Percentiles rank a stretch among this genome's conserved stretches.
phyloP scores from a whole-genome alignment of 2,888 invertebrate species.

The Meliscaeva auricollis region DNA sequence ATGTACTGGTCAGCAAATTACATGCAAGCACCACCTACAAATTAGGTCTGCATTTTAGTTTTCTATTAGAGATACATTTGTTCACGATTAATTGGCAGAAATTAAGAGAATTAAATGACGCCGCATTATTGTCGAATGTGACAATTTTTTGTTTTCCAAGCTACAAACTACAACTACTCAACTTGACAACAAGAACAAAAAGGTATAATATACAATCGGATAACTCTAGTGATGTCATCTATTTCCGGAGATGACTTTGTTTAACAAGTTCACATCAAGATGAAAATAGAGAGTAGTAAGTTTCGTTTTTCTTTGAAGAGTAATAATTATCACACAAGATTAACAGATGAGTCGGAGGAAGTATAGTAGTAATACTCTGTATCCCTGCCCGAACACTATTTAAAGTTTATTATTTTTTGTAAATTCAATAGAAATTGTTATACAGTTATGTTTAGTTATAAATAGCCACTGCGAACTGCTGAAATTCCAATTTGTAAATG shows the following conservation, averaged over 20 bases:
- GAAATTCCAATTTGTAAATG: constrained; percentile 12
- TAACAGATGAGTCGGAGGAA: constrained; percentile 21
- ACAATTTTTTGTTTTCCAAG: constrained; percentile 31
- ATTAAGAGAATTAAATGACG: constrained; percentile 71
- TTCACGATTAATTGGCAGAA: constrained; percentile 74
- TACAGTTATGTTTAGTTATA: background rate
- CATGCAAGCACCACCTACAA: constrained; percentile 46
- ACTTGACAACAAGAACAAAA: constrained; percentile 12
- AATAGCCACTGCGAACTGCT: background rate
- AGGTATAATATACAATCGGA: constrained; percentile 33
- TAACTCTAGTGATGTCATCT: constrained; percentile 68
- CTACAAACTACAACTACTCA: constrained; percentile 8
- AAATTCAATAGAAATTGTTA: background rate
- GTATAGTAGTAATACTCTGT: constrained; percentile 11
- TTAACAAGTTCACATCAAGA: constrained; percentile 52
- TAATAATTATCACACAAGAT: constrained; percentile 40
- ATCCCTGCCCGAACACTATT: background rate
- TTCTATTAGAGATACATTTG: constrained; percentile 67
- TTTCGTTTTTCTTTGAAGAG: constrained; percentile 39
- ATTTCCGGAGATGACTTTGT: constrained; percentile 65
- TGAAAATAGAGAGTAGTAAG: constrained; percentile 36
- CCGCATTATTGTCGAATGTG: constrained; percentile 28
- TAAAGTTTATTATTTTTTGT: background rate
- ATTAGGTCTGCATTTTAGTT: constrained; percentile 61
- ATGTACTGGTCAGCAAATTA: constrained; percentile 35